These are phyloP conservation scores for Scytalopus superciliaris DNA, from an alignment of 2,113 vertebrate genomes.

Conservation along the genomic window DNA sequence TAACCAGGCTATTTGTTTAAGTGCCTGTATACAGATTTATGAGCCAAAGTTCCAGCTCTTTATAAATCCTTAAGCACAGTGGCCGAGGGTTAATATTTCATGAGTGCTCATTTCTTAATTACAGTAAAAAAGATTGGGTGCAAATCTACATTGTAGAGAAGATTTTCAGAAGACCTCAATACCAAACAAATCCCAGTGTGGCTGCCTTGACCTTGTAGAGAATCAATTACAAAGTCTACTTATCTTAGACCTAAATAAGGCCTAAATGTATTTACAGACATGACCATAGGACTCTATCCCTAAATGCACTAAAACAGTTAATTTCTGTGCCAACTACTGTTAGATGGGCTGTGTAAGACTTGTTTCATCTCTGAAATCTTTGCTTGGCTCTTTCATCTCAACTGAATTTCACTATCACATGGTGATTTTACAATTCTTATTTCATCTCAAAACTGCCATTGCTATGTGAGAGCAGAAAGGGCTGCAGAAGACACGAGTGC, in stretches of 20 bases:
- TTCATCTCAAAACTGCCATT: neutral
- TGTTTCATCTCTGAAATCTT: neutral
- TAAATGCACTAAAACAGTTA: neutral
- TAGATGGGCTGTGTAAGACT: neutral
- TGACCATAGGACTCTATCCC: neutral
- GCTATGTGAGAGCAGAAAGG: neutral
- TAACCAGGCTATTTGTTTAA: constrained; percentile 49
- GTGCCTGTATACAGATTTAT: constrained; percentile 34
- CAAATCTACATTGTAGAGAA: neutral
- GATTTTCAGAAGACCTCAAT: neutral
- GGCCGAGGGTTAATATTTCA: neutral
- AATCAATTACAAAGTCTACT: neutral
- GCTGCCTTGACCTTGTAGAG: neutral
- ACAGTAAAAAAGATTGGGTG: neutral
- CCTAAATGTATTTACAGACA: neutral
- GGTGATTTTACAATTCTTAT: neutral
- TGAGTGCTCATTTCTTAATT: neutral
- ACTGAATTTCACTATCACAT: neutral
- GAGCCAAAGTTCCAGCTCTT: constrained; percentile 29
- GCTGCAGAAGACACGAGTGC: neutral
- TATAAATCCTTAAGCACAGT: constrained; percentile 16
- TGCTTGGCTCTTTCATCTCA: neutral
- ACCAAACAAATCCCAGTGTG: neutral
- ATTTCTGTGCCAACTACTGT: neutral
- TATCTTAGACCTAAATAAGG: neutral